phyloP scores from a whole-genome alignment of 1,140 invertebrate genomes.

The Heliconius eleuchia region DNA sequence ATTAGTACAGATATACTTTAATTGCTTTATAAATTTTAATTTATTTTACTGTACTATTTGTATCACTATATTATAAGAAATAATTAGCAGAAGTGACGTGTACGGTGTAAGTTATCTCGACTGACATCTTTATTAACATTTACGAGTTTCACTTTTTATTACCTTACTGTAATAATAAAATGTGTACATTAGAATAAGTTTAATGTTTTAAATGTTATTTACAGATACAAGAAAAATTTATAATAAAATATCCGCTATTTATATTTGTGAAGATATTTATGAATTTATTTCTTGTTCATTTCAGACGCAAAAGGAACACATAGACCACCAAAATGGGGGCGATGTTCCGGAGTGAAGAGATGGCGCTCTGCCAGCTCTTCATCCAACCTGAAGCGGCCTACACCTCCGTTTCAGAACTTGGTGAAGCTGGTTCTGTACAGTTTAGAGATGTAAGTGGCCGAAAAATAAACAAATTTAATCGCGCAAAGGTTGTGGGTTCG shows the following conservation, averaged over 20 bases:
- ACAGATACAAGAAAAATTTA: neutral
- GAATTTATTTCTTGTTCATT: conserved; percentile 30
- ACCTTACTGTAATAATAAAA: neutral
- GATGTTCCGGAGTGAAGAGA: conserved; percentile 94
- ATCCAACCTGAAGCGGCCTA: conserved; percentile 96
- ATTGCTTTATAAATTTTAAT: too few species aligned
- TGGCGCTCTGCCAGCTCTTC: conserved; percentile 95
- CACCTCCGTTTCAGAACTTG: conserved; percentile 94
- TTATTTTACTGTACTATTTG: neutral
- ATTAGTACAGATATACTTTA: neutral
- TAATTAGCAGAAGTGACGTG: neutral
- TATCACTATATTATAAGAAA: neutral
- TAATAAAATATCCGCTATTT: neutral
- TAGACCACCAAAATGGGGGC: conserved; percentile 83
- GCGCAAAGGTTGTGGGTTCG: too few species aligned
- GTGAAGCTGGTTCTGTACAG: conserved; percentile 95
- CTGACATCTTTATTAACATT: conserved; percentile 7
- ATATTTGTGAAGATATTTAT: neutral
- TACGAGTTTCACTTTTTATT: conserved; percentile 1
- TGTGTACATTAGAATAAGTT: neutral
- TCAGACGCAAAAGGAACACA: conserved; percentile 50
- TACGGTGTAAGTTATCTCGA: neutral
- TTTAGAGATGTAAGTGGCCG: conserved; percentile 91
- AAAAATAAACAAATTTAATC: neutral
- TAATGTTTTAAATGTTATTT: neutral